Evolutionary conservation across 2,888 invertebrate genomes (phyloP).

Genomic region (Brachylomia viminalis): DNA sequence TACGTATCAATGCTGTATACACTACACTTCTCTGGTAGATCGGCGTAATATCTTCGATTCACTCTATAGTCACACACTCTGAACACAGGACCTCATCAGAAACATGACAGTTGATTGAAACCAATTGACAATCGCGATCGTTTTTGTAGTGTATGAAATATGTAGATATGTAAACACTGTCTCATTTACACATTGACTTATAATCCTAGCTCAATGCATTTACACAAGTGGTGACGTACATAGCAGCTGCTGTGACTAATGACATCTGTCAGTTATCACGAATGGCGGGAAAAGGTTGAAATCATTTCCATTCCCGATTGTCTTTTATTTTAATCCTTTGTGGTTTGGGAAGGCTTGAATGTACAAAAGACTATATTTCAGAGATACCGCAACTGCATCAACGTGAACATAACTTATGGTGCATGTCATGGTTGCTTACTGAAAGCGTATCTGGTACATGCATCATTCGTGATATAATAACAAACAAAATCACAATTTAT

Average conservation of each 20-base stretch:
- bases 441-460: slow-evolving; percentile 34
- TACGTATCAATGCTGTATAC: not conserved
- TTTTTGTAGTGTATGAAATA: too few species aligned
- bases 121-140: not conserved
- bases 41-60: not conserved
- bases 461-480: slow-evolving; percentile 32
- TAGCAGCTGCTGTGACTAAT: not conserved
- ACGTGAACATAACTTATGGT: slow-evolving; percentile 19
- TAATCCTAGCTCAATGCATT: too few species aligned
- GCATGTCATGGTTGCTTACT: slow-evolving; percentile 21
- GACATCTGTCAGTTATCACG: not conserved
- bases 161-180: not conserved
- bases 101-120: not conserved
- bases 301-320: not conserved
- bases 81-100: not conserved
- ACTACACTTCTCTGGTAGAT: not conserved
- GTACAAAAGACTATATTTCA: not conserved
- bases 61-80: too few species aligned
- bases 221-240: not conserved
- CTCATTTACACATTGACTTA: not conserved
- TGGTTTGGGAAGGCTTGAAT: slow-evolving; percentile 3
- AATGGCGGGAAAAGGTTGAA: not conserved
- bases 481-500: slow-evolving; percentile 58
- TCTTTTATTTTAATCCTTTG: not conserved
- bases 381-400: slow-evolving; percentile 23